Base-by-base conservation (phyloP, 2,888 invertebrate genomes). In the Acleris cristana region DNA sequence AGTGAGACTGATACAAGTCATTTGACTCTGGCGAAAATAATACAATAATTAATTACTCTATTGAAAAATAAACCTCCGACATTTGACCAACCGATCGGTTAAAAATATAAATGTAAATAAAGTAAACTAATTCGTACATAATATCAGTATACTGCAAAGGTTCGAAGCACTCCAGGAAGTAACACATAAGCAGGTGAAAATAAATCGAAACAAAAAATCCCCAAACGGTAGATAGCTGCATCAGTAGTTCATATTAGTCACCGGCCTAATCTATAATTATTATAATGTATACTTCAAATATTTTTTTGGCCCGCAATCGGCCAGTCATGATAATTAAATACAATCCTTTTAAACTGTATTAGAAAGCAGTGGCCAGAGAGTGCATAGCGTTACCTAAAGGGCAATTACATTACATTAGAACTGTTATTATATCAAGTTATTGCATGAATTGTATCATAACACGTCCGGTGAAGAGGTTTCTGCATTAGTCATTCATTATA, bases 321-420 rank as follows among this genome's bases (percentile, higher is more conserved):
- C 88, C 74, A 89, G 89, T 90, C 89, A 90, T 87, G 84, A 81
- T 82, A 85, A 89, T 89, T 89, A 89, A 89, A 84, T 75, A 82
- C 84, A 86, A 88, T 86, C 87, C 86, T 86, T 87, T 85, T 85
- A 81, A 77, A 77, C 76, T 76, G 77, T 75, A 78, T 77, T 82
- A 80, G 81, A 78, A 76, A 79, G 81, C 77, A 75, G 78, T 76
- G 80, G 77, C 71, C 70, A 70, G 74, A 72, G 74, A 77, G 73
- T 76, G 78, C 76, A 77, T 78, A 78, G 73, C 67, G 74, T 77
- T 62, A 65, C 60, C 66, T 53, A 62, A 78, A 76, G 75, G 75
- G 77, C 77, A 82, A 83, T 83, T 82, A 82, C 68, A 71, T 63
- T 78, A 72, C 77, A 80, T 81, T 79, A 79, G 77, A 78, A 77